Conservation (phyloP, 2,888 invertebrate genomes). For the Cyrtodaria siliqua region DNA sequence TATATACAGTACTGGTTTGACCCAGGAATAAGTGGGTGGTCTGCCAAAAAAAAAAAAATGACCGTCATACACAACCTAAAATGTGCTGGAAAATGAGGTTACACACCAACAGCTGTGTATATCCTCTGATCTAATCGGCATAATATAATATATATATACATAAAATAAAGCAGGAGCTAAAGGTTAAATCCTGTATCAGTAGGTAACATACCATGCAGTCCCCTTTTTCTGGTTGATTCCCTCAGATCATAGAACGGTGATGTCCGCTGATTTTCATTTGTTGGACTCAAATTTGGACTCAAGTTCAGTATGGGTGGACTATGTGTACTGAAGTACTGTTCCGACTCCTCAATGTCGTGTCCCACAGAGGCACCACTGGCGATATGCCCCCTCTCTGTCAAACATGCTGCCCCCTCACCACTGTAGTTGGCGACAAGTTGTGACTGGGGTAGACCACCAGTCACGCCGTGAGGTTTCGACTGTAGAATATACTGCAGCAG, state of each 20-base stretch:
- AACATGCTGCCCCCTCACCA: constrained; percentile 49
- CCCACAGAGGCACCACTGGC: constrained; percentile 17
- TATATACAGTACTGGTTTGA: no score
- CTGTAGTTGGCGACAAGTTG: constrained; percentile 45
- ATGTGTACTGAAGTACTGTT: constrained; percentile 82
- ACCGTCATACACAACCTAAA: no score
- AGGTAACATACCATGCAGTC: constrained; percentile 58
- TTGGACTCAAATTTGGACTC: constrained; percentile 81
- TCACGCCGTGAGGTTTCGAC: constrained; percentile 59
- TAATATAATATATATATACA: no score
- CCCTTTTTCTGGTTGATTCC: constrained; percentile 80
- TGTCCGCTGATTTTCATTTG: constrained; percentile 78
- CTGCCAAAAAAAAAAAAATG: no score
- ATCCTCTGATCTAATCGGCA: no score
- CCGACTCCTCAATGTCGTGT: constrained; percentile 18
- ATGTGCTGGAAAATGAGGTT: no score
- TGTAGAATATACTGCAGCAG: constrained; percentile 67
- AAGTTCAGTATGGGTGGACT: constrained; percentile 85
- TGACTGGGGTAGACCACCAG: constrained; percentile 42
- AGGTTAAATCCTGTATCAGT: no score
- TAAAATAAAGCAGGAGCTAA: no score
- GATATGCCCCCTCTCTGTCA: constrained; percentile 30
- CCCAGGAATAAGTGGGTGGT: no score
- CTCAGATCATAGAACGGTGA: constrained; percentile 84
- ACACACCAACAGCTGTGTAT: no score